Percentiles rank a stretch among this genome's conserved stretches.
Evolutionary conservation across 2,888 invertebrate species (phyloP).

Genomic region (Tetragnatha montana): DNA sequence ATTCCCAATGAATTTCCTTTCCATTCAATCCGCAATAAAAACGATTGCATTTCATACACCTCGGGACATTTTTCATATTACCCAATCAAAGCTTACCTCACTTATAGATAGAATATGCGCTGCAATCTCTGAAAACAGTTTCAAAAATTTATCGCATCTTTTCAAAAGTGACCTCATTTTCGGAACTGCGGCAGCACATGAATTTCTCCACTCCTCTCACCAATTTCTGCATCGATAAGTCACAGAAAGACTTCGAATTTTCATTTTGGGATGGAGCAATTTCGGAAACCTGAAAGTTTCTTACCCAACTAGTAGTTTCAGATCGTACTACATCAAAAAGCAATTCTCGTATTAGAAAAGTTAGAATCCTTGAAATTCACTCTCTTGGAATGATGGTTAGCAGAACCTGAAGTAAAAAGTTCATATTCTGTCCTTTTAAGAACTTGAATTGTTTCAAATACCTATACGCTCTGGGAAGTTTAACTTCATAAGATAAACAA

Average conservation of each 20-base stretch:
- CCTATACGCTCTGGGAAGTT: background rate
- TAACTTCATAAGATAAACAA: background rate
- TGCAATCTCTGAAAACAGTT: background rate
- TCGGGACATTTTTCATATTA: background rate
- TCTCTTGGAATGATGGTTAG: too few species aligned
- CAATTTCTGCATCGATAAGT: background rate
- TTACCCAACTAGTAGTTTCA: background rate
- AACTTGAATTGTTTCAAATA: too few species aligned
- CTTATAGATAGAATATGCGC: background rate
- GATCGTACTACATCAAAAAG: too few species aligned
- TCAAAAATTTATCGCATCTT: conserved; percentile 30
- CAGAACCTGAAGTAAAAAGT: too few species aligned
- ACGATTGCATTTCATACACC: conserved; percentile 11
- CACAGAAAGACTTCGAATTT: background rate
- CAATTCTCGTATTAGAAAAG: too few species aligned
- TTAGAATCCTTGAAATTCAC: too few species aligned
- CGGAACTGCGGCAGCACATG: background rate
- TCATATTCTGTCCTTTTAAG: too few species aligned
- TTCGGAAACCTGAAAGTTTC: background rate
- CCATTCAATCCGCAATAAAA: background rate
- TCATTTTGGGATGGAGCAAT: background rate
- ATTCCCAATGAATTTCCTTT: too few species aligned
- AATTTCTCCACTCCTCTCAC: background rate
- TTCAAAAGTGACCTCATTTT: conserved; percentile 19
- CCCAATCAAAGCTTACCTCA: background rate